Evolutionary conservation across 2,113 vertebrate genomes (phyloP), one percentile per base, ranked within the genome.

Genomic region (Neotragus moschatus): DNA sequence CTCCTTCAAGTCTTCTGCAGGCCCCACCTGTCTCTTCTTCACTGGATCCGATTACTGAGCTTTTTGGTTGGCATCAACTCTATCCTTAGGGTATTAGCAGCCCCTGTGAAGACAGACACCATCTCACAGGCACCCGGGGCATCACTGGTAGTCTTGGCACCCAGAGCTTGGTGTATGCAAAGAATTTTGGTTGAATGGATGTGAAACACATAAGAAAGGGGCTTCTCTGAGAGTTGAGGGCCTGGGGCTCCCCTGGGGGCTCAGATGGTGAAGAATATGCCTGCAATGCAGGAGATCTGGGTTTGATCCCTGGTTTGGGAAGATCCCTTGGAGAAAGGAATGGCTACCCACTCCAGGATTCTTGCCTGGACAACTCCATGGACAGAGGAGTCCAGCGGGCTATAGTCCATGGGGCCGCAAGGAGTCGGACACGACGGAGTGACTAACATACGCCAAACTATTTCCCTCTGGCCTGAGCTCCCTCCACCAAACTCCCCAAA

Each of bases 41-140:
- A 7, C 51, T 15, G 28, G 49, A 33, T 0, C 53, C 5, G 11
- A 6, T 3, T 3, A 43, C 49, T 2, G 10, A 25, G 12, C 14
- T 1, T 16, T 7, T 55, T n/a, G 7, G 21, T 2, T 10, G 23
- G 15, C 0, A 10, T n/a, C 6, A 84, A 26, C 23, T 53, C 25
- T 47, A 33, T 23, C 17, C 70, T 30, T 5, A 28, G 19, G 3
- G 7, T 21, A 6, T 8, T 7, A 9, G 39, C 84, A 88, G 43
- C 2, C 5, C 21, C 58, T 25, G 0, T 4, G 49, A 39, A 23
- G 60, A 70, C 36, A 36, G 51, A 19, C 30, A 7, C 60, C 25
- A 23, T 9, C 26, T 63, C 93, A 16, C 2, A 51, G 13, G 11
- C 4, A 53, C 19, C 47, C 2, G 1, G 23, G 73, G 11, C 39